These are phyloP conservation scores for Scelioninae gen. 1 DNA, from an alignment of 2,888 invertebrate species.

Conservation along the genomic window DNA sequence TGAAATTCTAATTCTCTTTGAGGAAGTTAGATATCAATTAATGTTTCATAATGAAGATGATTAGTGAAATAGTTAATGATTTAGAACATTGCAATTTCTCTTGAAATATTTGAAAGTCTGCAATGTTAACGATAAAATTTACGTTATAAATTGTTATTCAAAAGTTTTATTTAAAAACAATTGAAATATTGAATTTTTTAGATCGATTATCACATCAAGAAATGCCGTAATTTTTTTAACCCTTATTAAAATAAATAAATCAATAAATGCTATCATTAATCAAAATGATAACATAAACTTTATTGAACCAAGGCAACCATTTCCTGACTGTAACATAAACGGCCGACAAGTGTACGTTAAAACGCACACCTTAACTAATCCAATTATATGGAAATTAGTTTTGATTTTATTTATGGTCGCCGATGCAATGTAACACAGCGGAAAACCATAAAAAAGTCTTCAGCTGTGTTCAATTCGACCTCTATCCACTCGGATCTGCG, in stretches of 20 bases:
- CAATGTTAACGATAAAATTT: no score
- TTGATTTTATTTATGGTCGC: constrained; percentile 44
- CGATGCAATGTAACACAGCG: constrained; percentile 23
- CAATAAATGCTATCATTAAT: constrained; percentile 6
- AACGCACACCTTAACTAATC: constrained; percentile 35
- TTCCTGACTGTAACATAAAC: not conserved
- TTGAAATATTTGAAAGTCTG: no score
- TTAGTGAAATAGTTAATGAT: no score
- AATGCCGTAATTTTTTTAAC: no score
- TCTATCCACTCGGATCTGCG: not conserved
- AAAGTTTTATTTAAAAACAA: no score
- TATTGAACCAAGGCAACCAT: not conserved
- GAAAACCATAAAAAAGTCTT: constrained; percentile 32
- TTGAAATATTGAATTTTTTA: no score
- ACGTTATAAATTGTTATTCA: no score
- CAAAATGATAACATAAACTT: not conserved
- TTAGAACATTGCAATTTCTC: no score
- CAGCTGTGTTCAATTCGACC: constrained; percentile 12
- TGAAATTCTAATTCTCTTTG: constrained; percentile 28
- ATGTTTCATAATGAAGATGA: constrained; percentile 24
- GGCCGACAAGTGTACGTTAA: constrained; percentile 34
- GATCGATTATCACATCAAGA: no score
- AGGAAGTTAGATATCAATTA: constrained; percentile 41
- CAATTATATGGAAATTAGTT: constrained; percentile 48
- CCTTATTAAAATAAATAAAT: no score